Evolutionary conservation across 2,797 vertebrate species (phyloP), one percentile per base, ranked within the genome.

Genomic region (Sebastes cheni): DNA sequence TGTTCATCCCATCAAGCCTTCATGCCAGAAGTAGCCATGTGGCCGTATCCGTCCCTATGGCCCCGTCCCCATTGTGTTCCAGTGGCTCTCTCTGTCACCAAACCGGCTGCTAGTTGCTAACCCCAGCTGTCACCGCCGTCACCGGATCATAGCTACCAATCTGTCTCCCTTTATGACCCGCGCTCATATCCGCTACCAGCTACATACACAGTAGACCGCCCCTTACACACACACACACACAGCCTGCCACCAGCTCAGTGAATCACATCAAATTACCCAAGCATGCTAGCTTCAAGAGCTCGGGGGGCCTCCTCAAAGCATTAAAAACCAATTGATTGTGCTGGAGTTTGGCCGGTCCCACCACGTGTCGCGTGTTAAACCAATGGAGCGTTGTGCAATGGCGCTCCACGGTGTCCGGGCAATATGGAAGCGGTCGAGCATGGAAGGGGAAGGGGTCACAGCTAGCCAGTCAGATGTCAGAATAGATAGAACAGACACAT

Each of bases 251-350:
- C 85, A 87, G 79, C 70, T 88, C 89, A 84, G 70, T 85, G 89
- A 90, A 89, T 91, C 88, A 81, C 89, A 82, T 91, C 86, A 91
- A 93, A 93, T 91, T 91, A 92, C 90, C 90, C 85, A 77, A 90
- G 89, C 91, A 39, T 84, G 87, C 86, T 85, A 86, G 83, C 80
- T 80, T 79, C 79, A 65, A 68, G 89, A 86, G 90, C 89, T 88
- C 82, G 4, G 59, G 87, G 88, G 92, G 90, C 72, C 84, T 83
- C 65, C 85, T 91, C 84, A 72, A 72, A 85, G 87, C 89, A 92
- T 93, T 93, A 92, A 92, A 92, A 91, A 88, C 82, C 91, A 85
- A 93, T 93, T 92, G 93, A 92, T 94, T 93, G 92, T 86, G 85
- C 82, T 42, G 88, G 89, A 79, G 84, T 93, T 91, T 93, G 89